Evolutionary conservation across 1,140 invertebrate genomes (phyloP).

Genomic region (Acromyrmex charruanus): DNA sequence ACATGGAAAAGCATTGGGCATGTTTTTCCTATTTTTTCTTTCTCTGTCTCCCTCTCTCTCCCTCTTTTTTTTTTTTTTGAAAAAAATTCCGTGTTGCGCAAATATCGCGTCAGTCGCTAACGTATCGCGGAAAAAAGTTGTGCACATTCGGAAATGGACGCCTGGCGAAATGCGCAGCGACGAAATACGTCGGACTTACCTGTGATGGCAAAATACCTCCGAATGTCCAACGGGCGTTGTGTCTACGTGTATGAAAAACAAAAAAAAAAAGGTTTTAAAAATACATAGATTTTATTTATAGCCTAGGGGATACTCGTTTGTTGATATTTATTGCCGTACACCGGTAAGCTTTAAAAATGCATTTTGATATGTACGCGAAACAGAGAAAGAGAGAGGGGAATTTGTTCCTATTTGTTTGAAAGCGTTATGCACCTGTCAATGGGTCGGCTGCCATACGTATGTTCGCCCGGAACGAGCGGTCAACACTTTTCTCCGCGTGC

Average conservation of each 20-base stretch:
- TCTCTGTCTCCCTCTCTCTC: background rate
- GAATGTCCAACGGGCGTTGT: slow-evolving; percentile 55
- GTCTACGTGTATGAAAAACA: slow-evolving; percentile 45
- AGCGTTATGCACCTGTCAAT: slow-evolving; percentile 79
- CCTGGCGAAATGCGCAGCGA: slow-evolving; percentile 60
- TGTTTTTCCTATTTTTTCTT: slow-evolving; percentile 54
- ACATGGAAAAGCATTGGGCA: slow-evolving; percentile 49
- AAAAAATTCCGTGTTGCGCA: slow-evolving; percentile 47
- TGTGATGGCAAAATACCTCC: slow-evolving; percentile 60
- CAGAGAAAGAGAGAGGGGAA: slow-evolving; percentile 69
- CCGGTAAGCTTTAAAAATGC: slow-evolving; percentile 74
- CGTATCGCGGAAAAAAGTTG: slow-evolving; percentile 60
- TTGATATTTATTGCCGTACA: slow-evolving; percentile 73
- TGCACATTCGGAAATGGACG: slow-evolving; percentile 63
- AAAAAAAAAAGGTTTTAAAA: slow-evolving; percentile 65
- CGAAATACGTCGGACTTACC: slow-evolving; percentile 64
- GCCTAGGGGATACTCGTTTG: slow-evolving; percentile 50
- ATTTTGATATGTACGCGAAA: slow-evolving; percentile 62
- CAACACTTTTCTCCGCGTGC: slow-evolving; percentile 76
- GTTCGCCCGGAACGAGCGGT: slow-evolving; percentile 75
- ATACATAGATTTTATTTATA: slow-evolving; percentile 65
- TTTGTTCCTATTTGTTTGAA: slow-evolving; percentile 79
- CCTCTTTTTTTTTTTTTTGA: background rate
- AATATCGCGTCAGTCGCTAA: slow-evolving; percentile 58
- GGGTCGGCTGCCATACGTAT: slow-evolving; percentile 71